Conservation (phyloP, 2,797 vertebrate species). For the Saxicola maurus region DNA sequence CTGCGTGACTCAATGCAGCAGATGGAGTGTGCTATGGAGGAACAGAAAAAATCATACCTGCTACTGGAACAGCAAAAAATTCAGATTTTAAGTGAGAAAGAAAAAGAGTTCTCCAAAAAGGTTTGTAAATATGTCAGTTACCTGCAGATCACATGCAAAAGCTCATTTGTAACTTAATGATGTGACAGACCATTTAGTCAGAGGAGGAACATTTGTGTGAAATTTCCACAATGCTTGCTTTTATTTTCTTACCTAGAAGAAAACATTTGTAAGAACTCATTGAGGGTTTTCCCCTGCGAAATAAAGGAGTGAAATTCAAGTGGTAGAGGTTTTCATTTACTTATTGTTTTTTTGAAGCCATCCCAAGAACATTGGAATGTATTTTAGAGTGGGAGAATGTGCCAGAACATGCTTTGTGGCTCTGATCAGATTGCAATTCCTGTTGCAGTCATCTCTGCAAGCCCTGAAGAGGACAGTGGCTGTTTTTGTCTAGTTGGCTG, state of each 20-base stretch:
- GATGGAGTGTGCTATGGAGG: constrained; percentile 81
- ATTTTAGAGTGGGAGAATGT: neutral
- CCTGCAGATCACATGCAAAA: neutral
- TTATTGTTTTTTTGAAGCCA: neutral
- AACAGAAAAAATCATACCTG: constrained; percentile 78
- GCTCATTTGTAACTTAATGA: neutral
- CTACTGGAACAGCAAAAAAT: constrained; percentile 78
- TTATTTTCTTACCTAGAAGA: neutral
- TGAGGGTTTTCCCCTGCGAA: neutral
- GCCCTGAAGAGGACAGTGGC: neutral
- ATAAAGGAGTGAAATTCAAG: neutral
- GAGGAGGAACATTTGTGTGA: neutral
- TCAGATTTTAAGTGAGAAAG: constrained; percentile 79
- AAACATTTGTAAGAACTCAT: neutral
- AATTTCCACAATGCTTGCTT: neutral
- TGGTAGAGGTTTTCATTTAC: neutral
- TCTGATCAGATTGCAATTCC: neutral
- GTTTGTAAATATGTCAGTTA: constrained; percentile 56
- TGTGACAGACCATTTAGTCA: neutral
- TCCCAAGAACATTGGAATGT: neutral
- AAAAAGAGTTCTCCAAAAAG: constrained; percentile 89
- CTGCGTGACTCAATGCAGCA: constrained; percentile 87
- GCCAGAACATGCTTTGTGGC: neutral
- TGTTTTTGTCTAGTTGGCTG: neutral
- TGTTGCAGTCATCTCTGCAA: neutral